Percentiles rank a stretch among this genome's conserved stretches.
These are phyloP conservation scores for Mesorhabditis spiculigera DNA, from an alignment of 2,888 invertebrate genomes.

Conservation along the genomic window DNA sequence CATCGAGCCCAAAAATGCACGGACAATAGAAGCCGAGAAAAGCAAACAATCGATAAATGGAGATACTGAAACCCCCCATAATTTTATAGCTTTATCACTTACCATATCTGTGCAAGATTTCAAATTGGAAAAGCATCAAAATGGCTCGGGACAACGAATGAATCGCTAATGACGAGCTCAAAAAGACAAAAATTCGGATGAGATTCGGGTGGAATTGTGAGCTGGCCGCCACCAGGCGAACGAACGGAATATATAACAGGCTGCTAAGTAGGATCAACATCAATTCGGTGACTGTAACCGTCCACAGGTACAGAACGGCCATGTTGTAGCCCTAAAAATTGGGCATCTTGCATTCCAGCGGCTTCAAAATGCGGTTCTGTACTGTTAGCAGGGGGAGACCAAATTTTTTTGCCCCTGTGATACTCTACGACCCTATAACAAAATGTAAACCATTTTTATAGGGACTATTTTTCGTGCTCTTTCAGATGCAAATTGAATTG, in stretches of 20 bases:
- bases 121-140: neutral
- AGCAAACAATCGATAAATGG: neutral
- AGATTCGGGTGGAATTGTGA: constrained; percentile 2
- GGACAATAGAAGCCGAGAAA: neutral
- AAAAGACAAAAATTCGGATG: neutral
- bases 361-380: neutral
- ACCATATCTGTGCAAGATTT: constrained; percentile 1
- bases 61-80: neutral
- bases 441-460: too few relatives aligned
- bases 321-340: neutral
- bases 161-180: neutral
- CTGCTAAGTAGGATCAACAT: neutral
- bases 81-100: neutral
- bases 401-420: too few relatives aligned
- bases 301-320: neutral
- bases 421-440: too few relatives aligned
- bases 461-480: too few relatives aligned
- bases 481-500: too few relatives aligned
- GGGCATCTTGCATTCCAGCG: neutral
- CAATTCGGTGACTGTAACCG: neutral
- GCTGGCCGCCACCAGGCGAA: neutral
- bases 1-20: neutral
- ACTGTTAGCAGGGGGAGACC: too few relatives aligned
- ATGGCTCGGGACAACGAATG: neutral
- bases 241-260: neutral